A percentile compares a stretch with the other conserved stretches of the same genome.
phyloP scores from a whole-genome alignment of 2,888 invertebrate species.

The Drosophila merina region DNA sequence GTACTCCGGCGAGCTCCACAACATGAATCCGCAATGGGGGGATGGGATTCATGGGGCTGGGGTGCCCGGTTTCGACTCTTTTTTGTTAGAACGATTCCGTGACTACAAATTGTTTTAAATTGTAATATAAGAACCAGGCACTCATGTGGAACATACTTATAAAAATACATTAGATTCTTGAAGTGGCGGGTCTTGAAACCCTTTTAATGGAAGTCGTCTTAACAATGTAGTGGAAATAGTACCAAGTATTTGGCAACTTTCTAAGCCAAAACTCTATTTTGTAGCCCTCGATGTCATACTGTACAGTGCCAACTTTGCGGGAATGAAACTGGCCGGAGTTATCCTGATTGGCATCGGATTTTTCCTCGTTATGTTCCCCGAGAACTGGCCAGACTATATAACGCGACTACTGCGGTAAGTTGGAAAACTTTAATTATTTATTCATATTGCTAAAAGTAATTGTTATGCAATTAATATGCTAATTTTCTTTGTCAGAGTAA shows the following conservation, averaged over 20 bases:
- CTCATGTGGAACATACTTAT: constrained; percentile 27
- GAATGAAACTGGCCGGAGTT: constrained; percentile 98
- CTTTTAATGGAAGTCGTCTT: too few relatives aligned
- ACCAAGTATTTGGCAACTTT: neutral
- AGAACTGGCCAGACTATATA: constrained; percentile 98
- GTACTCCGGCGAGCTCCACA: constrained; percentile 15
- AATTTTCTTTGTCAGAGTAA: constrained; percentile 62
- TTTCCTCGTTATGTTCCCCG: constrained; percentile 96
- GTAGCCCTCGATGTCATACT: constrained; percentile 94
- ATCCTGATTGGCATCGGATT: constrained; percentile 95
- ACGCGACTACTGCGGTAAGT: constrained; percentile 93
- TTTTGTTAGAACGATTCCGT: constrained; percentile 45
- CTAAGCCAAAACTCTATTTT: neutral
- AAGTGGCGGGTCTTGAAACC: neutral
- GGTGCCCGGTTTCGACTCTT: constrained; percentile 1
- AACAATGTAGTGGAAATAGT: neutral
- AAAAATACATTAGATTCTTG: constrained; percentile 9
- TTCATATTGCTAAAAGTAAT: constrained; percentile 37
- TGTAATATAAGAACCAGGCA: constrained; percentile 38
- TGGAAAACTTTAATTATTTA: constrained; percentile 37
- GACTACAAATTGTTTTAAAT: constrained; percentile 60
- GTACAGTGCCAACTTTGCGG: constrained; percentile 94
- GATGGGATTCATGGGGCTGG: neutral
- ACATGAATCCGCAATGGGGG: constrained; percentile 2
- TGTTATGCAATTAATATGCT: constrained; percentile 62